phyloP scores from a whole-genome alignment of 2,797 vertebrate species.

The Botia kubotai region DNA sequence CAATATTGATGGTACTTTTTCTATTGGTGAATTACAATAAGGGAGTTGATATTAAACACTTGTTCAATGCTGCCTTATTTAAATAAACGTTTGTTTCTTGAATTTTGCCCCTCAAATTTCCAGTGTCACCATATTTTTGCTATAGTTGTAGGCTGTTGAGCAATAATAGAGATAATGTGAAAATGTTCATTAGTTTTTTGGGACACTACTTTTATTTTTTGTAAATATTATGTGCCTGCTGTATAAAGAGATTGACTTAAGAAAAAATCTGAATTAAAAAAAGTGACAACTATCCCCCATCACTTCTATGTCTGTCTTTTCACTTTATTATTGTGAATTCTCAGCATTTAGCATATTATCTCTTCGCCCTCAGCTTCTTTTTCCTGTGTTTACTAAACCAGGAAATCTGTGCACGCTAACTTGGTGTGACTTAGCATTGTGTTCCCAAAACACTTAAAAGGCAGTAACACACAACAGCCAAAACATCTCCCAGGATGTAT shows the following conservation, averaged over 20 bases:
- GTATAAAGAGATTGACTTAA: background rate
- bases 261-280: background rate
- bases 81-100: too few species aligned
- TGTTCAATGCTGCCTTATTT: too few species aligned
- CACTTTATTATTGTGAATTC: background rate
- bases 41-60: too few species aligned
- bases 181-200: too few species aligned
- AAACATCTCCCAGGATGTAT: constrained; percentile 52
- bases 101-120: too few species aligned
- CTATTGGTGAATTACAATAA: too few species aligned
- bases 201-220: too few species aligned
- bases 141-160: too few species aligned
- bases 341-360: background rate
- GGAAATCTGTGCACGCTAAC: constrained; percentile 37
- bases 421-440: constrained; percentile 16
- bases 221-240: too few species aligned
- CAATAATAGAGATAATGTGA: too few species aligned
- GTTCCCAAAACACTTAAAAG: constrained; percentile 56
- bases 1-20: background rate
- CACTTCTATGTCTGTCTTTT: background rate
- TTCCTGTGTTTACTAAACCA: constrained; percentile 38
- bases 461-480: constrained; percentile 29
- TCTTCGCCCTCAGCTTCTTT: constrained; percentile 25
- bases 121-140: too few species aligned
- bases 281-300: background rate